Evolutionary conservation across 2,888 invertebrate genomes (phyloP).

Genomic region (Notodonta dromedarius): DNA sequence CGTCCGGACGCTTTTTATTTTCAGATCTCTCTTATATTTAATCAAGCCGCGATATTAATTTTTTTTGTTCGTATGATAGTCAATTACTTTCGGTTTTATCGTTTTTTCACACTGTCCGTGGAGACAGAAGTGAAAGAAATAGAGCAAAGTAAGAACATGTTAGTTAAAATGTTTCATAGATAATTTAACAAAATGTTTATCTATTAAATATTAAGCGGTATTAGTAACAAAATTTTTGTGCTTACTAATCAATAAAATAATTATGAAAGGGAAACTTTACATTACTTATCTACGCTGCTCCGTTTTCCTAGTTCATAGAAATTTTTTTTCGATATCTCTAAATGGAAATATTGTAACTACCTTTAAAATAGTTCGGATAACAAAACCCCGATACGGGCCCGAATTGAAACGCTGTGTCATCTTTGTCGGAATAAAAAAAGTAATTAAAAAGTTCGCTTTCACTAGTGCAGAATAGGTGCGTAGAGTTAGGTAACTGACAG

Average conservation of each 20-base stretch:
- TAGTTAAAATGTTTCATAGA: too few relatives aligned
- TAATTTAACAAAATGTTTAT: too few relatives aligned
- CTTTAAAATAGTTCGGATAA: neutral
- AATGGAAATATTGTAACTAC: too few relatives aligned
- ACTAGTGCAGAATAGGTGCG: constrained; percentile 68
- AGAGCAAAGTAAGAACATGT: neutral
- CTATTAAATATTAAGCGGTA: too few relatives aligned
- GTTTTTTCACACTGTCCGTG: constrained; percentile 50
- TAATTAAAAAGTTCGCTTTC: constrained; percentile 80
- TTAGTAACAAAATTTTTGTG: too few relatives aligned
- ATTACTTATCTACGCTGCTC: too few relatives aligned
- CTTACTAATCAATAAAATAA: too few relatives aligned
- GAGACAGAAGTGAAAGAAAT: constrained; percentile 19
- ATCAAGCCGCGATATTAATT: constrained; percentile 35
- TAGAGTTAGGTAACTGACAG: constrained; percentile 73
- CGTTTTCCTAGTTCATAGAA: too few relatives aligned
- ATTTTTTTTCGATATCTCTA: too few relatives aligned
- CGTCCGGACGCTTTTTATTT: constrained; percentile 24
- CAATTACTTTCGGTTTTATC: constrained; percentile 60
- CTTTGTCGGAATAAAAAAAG: constrained; percentile 67
- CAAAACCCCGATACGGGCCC: constrained; percentile 16
- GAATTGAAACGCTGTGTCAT: constrained; percentile 70
- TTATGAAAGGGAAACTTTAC: too few relatives aligned
- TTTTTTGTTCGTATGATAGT: constrained; percentile 44
- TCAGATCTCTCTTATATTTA: constrained; percentile 33